These are phyloP conservation scores for Montifringilla adamsi DNA, from an alignment of 2,113 vertebrate species.

Conservation along the genomic window DNA sequence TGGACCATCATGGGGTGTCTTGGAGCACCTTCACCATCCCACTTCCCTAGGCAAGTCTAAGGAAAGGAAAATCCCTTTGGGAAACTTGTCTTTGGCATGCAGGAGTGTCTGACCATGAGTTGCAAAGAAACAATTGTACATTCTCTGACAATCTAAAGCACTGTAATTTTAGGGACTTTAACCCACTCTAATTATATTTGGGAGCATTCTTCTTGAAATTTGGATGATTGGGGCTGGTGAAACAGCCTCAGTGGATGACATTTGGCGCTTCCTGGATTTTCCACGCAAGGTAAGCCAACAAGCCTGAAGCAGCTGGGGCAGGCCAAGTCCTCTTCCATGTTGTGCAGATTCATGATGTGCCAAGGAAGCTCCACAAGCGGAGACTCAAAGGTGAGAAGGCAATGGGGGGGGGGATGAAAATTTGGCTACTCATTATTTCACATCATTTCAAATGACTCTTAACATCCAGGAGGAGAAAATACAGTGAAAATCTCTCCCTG, in stretches of 20 bases:
- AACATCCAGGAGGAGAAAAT: background rate
- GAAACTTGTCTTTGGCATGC: background rate
- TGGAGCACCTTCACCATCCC: background rate
- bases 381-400: background rate
- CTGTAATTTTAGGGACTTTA: background rate
- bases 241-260: background rate
- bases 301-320: background rate
- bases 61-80: background rate
- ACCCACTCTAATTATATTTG: background rate
- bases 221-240: background rate
- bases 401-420: background rate
- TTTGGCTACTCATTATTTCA: background rate
- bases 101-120: background rate
- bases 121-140: background rate
- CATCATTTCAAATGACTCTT: background rate
- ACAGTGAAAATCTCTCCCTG: background rate
- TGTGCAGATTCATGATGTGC: background rate
- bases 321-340: background rate
- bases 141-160: background rate
- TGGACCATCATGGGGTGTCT: background rate
- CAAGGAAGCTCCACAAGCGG: background rate
- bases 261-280: background rate
- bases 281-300: background rate
- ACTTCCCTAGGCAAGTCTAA: background rate
- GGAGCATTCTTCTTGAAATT: background rate